Base-by-base conservation (phyloP, 2,797 vertebrate species). In the Myotis daubentonii region DNA sequence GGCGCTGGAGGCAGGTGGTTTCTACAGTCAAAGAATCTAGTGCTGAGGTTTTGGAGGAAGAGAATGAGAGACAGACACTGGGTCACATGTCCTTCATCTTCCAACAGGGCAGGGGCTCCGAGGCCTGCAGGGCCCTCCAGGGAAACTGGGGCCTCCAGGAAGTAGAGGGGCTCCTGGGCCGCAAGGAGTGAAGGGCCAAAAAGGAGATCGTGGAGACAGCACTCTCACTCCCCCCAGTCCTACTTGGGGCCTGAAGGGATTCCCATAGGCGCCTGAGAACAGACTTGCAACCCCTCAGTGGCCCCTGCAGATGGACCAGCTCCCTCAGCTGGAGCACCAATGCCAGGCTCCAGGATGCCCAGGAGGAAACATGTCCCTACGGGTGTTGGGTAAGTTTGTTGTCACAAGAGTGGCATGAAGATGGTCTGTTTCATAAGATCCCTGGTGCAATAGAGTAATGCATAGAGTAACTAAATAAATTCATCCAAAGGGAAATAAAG, bases 191-290 rank as follows among this genome's bases (percentile, higher is more conserved):
- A n/a, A n/a, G n/a, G n/a, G n/a, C n/a, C n/a, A n/a, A n/a, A n/a
- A n/a, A n/a, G n/a, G n/a, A n/a, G n/a, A n/a, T n/a, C n/a, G n/a
- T n/a, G n/a, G n/a, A n/a, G n/a, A n/a, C n/a, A 60, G 36, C 2
- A 3, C 6, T 3, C 33, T 6, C 0, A 0, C 15, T 41, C 41
- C 22, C 15, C 38, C 68, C 28, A 55, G 13, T 19, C 12, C n/a
- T 25, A 8, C 25, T 41, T n/a, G 33, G 57, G 66, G 23, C 23
- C 65, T 30, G 33, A 41, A 41, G 62, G 22, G 33, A 47, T 93
- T 95, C 60, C 47, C 5, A 15, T 3, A 1, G 20, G 30, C 11
- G 8, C 15, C 12, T 41, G 53, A 38, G 28, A 2, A 28, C 15
- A 82, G 62, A 51, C 36, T 28, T 55, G 28, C 47, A 60, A 19